A percentile compares a stretch with the other conserved stretches of the same genome.
phyloP scores from a whole-genome alignment of 2,888 invertebrate species.

The Cepaea hortensis region DNA sequence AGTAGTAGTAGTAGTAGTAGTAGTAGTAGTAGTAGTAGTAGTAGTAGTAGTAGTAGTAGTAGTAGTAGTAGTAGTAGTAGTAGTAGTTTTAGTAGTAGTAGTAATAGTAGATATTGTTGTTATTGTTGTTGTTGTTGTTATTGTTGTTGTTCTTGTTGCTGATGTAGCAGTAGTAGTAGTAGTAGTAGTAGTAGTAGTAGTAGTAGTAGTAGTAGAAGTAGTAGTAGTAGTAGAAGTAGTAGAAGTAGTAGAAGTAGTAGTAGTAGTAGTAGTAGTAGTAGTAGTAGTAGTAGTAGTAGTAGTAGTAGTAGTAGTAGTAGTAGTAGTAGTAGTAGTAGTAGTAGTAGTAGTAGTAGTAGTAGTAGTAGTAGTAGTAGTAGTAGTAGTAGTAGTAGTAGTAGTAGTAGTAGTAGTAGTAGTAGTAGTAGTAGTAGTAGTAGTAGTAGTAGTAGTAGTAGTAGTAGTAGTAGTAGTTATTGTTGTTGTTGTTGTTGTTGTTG shows the following conservation, averaged over 20 bases:
- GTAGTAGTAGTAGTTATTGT: slow-evolving; percentile 7
- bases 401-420: slow-evolving; percentile 38
- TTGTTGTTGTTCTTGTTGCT: too few species aligned
- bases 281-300: slow-evolving; percentile 38
- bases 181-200: too few species aligned
- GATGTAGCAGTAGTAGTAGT: too few species aligned
- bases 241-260: slow-evolving; percentile 37
- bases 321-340: too few species aligned
- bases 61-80: slow-evolving; percentile 38
- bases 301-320: neutral
- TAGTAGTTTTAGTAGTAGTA: too few species aligned
- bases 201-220: too few species aligned
- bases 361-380: slow-evolving; percentile 39
- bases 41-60: slow-evolving; percentile 32
- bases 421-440: slow-evolving; percentile 37
- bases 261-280: slow-evolving; percentile 39
- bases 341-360: slow-evolving; percentile 39
- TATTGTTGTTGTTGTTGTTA: too few species aligned
- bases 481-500: too few species aligned
- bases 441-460: slow-evolving; percentile 35
- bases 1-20: slow-evolving; percentile 38
- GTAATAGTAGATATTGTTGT: too few species aligned
- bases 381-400: slow-evolving; percentile 39
- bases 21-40: slow-evolving; percentile 39
- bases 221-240: slow-evolving; percentile 38